These are phyloP conservation scores for Phasianus colchicus DNA, from an alignment of 2,113 vertebrate species.

Conservation along the genomic window DNA sequence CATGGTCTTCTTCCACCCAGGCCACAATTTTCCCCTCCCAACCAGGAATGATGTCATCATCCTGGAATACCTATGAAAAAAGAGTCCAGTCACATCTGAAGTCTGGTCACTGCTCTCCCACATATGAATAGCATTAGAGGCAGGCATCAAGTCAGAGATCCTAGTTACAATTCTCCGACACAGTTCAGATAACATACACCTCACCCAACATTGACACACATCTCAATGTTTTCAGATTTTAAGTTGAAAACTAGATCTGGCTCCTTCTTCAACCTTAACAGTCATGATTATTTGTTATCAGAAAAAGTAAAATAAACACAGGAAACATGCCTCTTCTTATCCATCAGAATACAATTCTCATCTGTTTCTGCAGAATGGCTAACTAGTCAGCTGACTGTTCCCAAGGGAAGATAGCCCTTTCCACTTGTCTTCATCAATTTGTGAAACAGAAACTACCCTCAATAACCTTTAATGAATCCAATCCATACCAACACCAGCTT, in stretches of 20 bases:
- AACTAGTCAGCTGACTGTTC: background rate
- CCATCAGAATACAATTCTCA: background rate
- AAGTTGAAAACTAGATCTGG: background rate
- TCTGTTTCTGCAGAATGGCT: background rate
- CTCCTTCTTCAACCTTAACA: background rate
- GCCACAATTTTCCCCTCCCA: conserved; percentile 99
- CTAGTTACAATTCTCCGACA: background rate
- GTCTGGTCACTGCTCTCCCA: background rate
- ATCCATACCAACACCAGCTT: background rate
- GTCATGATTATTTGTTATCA: background rate
- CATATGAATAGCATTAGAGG: background rate
- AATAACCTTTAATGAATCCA: background rate
- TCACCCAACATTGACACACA: background rate
- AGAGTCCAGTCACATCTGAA: background rate
- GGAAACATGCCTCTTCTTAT: background rate
- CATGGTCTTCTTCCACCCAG: conserved; percentile 95
- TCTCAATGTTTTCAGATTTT: background rate
- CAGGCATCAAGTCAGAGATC: background rate
- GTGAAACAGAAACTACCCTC: background rate
- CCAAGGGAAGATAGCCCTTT: background rate
- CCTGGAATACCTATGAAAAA: conserved; percentile 87
- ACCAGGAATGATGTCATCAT: conserved; percentile 93
- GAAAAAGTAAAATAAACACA: background rate
- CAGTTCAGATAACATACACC: background rate
- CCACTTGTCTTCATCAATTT: background rate